Base-by-base conservation (phyloP, 2,113 vertebrate species). In the Coreoperca whiteheadi region DNA sequence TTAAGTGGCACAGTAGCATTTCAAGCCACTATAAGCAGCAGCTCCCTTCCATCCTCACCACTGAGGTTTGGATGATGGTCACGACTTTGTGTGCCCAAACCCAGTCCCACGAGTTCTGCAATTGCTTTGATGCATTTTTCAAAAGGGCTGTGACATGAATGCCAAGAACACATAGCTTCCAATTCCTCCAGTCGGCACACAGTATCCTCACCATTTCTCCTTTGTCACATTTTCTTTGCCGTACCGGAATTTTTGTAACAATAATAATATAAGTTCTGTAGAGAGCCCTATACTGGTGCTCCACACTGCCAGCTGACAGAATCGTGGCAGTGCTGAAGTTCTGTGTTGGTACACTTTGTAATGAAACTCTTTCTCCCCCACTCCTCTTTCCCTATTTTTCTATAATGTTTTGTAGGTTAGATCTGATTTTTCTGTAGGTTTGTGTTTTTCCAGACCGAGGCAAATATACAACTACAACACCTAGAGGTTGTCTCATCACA, bases 121-220 rank as follows among this genome's bases (percentile, higher is more conserved):
- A 81, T 90, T 86, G 89, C 94, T 93, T 93, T 94, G 94, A 94
- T 94, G 92, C 94, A 94, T 94, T 93, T 94, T 94, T 94, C 85
- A 93, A 91, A 93, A 90, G 87, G 89, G 63, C 86, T 91, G 86
- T 93, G 93, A 93, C 91, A 90, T 71, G 85, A 91, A 92, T 93
- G 89, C 89, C 91, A 92, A 92, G 81, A 89, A 87, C 80, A 66
- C 73, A 82, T n/a, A 72, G 84, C 71, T 84, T 86, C 84, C 82
- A 88, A 59, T 89, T 91, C 84, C 89, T 90, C 77, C 89, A 90
- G 76, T 88, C 79, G 79, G 85, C 85, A 85, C 85, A 91, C 85
- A 77, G 51, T 78, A 77, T 77, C 85, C 87, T 79, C 86, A 50
- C 77, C 69, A 65, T 77, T 89, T 75, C 83, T 83, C 65, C 74